phyloP scores from a whole-genome alignment of 2,113 vertebrate species.

The Seriola dumerili region DNA sequence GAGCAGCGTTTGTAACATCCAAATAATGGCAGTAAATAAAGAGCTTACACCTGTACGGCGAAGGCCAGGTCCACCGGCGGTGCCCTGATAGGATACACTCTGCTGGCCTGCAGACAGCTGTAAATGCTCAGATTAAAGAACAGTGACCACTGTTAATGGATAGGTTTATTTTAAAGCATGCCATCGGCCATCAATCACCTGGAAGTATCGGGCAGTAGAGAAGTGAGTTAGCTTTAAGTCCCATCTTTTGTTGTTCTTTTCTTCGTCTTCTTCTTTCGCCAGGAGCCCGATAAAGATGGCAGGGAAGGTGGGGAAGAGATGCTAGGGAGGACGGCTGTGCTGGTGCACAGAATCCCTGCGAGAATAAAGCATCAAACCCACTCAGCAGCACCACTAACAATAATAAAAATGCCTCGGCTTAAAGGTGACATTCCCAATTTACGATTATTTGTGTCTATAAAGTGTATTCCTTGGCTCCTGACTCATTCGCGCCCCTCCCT shows the following conservation, averaged over 20 bases:
- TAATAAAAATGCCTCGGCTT: slow-evolving; percentile 99
- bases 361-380: slow-evolving; percentile 98
- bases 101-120: slow-evolving; percentile 84
- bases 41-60: slow-evolving; percentile 93
- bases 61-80: slow-evolving; percentile 77
- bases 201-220: slow-evolving; percentile 85
- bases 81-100: slow-evolving; percentile 47
- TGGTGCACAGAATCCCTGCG: slow-evolving; percentile 77
- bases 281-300: slow-evolving; percentile 89
- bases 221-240: slow-evolving; percentile 89
- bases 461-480: slow-evolving; percentile 98
- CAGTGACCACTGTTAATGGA: slow-evolving; percentile 94
- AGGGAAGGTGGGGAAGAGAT: slow-evolving; percentile 21
- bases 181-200: slow-evolving; percentile 97
- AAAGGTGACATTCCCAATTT: slow-evolving; percentile 99
- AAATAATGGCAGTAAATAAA: slow-evolving; percentile 89
- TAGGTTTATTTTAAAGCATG: slow-evolving; percentile 97
- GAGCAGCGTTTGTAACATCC: slow-evolving; percentile 69
- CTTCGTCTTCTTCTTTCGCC: slow-evolving; percentile 56
- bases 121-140: slow-evolving; percentile 89
- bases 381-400: slow-evolving; percentile 98
- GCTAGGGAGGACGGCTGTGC: neutral
- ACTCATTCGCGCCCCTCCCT: slow-evolving; percentile 92
- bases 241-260: slow-evolving; percentile 28
- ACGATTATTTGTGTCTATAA: slow-evolving; percentile 99